Percentiles rank a stretch among this genome's conserved stretches.
Conservation (phyloP, 2,113 vertebrate species). For the Bufo bufo region DNA sequence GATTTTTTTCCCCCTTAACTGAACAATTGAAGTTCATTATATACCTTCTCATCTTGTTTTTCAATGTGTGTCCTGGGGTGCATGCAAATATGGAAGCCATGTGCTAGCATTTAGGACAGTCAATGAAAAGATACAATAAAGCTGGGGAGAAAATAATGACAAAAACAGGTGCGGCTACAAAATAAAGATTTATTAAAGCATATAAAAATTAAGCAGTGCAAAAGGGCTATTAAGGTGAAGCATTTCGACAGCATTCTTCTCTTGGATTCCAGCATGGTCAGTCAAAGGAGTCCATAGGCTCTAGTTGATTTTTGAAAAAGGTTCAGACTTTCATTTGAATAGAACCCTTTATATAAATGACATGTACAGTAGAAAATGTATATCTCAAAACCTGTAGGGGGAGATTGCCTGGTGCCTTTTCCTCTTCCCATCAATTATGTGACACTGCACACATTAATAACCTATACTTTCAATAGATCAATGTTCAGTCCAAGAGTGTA, state of each 20-base stretch:
- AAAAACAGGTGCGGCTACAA: too few species aligned
- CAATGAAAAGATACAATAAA: background rate
- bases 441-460: background rate
- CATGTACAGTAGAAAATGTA: background rate
- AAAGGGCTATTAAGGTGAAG: too few species aligned
- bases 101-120: background rate
- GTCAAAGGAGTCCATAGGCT: too few species aligned
- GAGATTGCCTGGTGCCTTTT: too few species aligned
- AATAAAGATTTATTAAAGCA: too few species aligned
- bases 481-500: too few species aligned
- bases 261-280: too few species aligned
- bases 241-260: too few species aligned
- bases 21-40: slow-evolving; percentile 22
- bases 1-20: background rate
- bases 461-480: too few species aligned
- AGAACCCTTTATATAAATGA: background rate
- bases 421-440: background rate
- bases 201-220: too few species aligned
- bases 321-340: background rate
- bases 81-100: background rate
- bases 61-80: background rate
- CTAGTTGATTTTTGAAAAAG: background rate
- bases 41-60: background rate
- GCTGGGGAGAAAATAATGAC: too few species aligned
- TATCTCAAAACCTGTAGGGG: too few species aligned